Conservation (phyloP, 1,140 invertebrate genomes). For the Dendrolimus kikuchii region DNA sequence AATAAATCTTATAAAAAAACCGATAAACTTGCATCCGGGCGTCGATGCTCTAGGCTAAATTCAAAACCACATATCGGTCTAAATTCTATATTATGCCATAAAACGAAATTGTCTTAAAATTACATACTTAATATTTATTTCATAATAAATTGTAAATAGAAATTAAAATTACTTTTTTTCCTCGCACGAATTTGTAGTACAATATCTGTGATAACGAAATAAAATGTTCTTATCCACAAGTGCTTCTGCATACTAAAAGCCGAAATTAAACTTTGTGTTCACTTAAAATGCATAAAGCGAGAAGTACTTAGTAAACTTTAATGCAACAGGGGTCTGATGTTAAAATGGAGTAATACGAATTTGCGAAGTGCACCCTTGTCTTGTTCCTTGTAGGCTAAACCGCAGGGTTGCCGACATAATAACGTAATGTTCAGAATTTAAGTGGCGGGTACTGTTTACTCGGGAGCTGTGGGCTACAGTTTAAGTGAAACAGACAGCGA, state of each 20-base stretch:
- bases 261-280: slow-evolving; percentile 10
- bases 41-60: no score
- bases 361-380: slow-evolving; percentile 23
- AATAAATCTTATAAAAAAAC: no score
- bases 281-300: slow-evolving; percentile 7
- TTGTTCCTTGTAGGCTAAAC: slow-evolving; percentile 35
- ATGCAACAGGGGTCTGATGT: slow-evolving; percentile 21
- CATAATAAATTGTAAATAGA: no score
- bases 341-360: slow-evolving; percentile 24
- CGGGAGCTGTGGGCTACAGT: slow-evolving; percentile 39
- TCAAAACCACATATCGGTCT: no score
- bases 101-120: no score
- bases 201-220: slow-evolving; percentile 25
- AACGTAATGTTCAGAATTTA: slow-evolving; percentile 45
- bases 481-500: slow-evolving; percentile 55
- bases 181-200: not conserved
- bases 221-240: slow-evolving; percentile 19
- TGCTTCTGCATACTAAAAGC: slow-evolving; percentile 5
- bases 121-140: no score
- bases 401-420: slow-evolving; percentile 32
- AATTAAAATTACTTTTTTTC: no score
- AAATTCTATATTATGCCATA: no score
- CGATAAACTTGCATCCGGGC: no score
- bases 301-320: slow-evolving; percentile 16
- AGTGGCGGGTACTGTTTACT: slow-evolving; percentile 37